Conservation (phyloP, 2,797 vertebrate species). For the Eulemur mongoz region DNA sequence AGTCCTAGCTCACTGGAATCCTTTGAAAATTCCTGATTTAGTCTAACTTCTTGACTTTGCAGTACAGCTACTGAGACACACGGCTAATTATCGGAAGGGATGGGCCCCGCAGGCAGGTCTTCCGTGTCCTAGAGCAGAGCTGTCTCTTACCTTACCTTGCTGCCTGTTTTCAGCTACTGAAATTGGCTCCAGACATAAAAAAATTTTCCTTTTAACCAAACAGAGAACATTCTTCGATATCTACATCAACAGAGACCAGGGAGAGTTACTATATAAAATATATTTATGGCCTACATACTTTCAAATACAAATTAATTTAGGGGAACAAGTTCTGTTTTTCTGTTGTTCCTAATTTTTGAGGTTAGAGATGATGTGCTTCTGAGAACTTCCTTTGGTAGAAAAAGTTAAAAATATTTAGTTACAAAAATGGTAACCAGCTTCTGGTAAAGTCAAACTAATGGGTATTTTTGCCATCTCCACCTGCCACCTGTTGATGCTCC, state of each 20-base stretch:
- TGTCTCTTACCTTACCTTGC: not conserved
- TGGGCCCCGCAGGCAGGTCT: not conserved
- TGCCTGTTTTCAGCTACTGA: not conserved
- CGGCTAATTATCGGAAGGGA: not conserved
- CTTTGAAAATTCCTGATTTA: not conserved
- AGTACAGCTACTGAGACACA: not conserved
- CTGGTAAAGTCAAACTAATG: not conserved
- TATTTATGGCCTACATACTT: not conserved
- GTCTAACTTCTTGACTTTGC: not conserved
- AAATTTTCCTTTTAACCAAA: not conserved
- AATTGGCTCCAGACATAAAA: not conserved
- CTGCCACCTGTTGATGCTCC: rapidly evolving
- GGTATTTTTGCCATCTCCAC: not conserved
- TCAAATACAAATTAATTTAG: not conserved
- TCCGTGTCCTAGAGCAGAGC: not conserved
- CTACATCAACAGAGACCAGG: not conserved
- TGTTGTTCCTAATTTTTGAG: not conserved
- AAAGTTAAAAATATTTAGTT: not conserved
- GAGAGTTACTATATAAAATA: not conserved
- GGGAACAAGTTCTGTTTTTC: not conserved
- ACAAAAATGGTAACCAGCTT: not conserved
- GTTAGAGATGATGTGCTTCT: not conserved
- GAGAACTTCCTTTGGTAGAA: not conserved
- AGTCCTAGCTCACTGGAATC: not conserved
- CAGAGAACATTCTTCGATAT: not conserved